Conservation (phyloP, 2,113 vertebrate genomes). For the Callopanchax toddi region DNA sequence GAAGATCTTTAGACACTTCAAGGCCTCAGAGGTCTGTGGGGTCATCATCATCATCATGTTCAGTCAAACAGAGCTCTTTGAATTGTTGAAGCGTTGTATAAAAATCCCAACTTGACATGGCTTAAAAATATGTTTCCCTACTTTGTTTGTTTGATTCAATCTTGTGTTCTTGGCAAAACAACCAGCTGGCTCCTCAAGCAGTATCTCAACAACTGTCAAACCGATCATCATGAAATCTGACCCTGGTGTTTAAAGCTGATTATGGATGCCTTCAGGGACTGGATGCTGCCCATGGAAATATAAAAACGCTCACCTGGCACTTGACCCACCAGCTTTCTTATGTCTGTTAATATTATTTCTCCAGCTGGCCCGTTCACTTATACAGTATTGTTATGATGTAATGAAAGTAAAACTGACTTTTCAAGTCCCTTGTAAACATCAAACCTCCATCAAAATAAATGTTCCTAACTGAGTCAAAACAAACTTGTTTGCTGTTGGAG, state of each 20-base stretch:
- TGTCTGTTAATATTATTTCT: neutral
- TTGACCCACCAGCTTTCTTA: neutral
- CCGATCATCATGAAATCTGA: too few species aligned
- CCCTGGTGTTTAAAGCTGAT: neutral
- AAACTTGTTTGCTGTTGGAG: too few species aligned
- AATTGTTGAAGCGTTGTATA: too few species aligned
- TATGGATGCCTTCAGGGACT: too few species aligned
- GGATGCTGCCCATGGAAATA: neutral
- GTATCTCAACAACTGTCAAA: too few species aligned
- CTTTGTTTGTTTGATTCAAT: neutral
- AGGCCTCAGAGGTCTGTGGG: too few species aligned
- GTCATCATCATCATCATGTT: too few species aligned
- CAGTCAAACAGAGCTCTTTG: too few species aligned
- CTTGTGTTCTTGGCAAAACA: too few species aligned
- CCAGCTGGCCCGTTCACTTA: neutral
- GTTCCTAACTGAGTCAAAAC: neutral
- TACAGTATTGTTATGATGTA: neutral
- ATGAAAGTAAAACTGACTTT: neutral
- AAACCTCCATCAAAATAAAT: neutral
- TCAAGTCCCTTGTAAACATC: neutral
- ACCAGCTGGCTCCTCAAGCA: too few species aligned
- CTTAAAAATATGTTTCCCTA: neutral
- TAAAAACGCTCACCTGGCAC: neutral
- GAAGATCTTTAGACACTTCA: too few species aligned
- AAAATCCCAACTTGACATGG: too few species aligned